Base-by-base conservation (phyloP, 2,888 invertebrate genomes). In the Drosophila monieri region DNA sequence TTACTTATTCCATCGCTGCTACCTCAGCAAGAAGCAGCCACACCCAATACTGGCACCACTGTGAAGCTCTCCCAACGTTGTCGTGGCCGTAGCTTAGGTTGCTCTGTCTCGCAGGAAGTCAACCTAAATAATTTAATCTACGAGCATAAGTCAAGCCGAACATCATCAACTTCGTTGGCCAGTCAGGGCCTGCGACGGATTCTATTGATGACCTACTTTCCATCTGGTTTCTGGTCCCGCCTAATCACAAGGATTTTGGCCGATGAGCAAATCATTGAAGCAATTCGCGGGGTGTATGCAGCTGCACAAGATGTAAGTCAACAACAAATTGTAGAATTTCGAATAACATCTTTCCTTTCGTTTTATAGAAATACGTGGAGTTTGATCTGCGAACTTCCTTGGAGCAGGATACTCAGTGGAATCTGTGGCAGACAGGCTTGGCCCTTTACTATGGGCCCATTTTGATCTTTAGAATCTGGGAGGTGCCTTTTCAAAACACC, bases 221-320 rank as follows among this genome's bases (percentile, higher is more conserved):
- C 99, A 1, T 96, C 97, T 74, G 99, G 99, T 0, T 99, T 99
- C 92, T 99, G 99, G 99, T 96, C 99, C 0, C 93, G 99, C 1
- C 93, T 99, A 21, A 96, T 97, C 71, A 97, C 98, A 0, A 92
- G 99, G n/a, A 94, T 98, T 68, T 92, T 99, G 60, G 98, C 98
- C 0, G 99, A 99, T 89, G 95, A 96, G 76, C 94, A 95, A 32
- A 95, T 97, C 15, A 94, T 95, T 0, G 95, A 95, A 71, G 95
- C 96, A 10, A 95, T 97, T 0, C 93, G 95, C 75, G 93, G 94
- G 0, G 94, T 96, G 76, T 95, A 97, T 85, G 59, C 78, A 14
- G 92, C 95, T 9, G 95, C 96, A 0, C 94, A 95, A 85, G 95
- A 96, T 91, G 94, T 90, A 60, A 94, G 77, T 77, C 15, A 3